phyloP scores from a whole-genome alignment of 1,140 invertebrate species.

The Cherax destructor region DNA sequence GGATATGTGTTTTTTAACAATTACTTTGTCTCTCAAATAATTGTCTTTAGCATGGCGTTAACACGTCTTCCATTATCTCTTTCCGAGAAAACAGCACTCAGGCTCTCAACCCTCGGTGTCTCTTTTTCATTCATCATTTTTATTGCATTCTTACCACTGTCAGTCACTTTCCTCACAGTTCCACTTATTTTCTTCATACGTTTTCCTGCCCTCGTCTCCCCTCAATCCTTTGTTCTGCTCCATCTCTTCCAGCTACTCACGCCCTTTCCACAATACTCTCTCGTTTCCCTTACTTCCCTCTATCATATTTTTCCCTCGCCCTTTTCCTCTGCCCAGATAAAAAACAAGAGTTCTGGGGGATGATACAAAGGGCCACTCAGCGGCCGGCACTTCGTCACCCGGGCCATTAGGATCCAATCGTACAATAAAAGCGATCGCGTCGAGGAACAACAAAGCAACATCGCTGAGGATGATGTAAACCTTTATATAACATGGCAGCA shows the following conservation, averaged over 20 bases:
- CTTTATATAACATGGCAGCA: neutral
- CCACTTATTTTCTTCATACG: neutral
- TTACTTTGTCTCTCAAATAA: too few relatives aligned
- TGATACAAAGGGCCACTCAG: constrained; percentile 36
- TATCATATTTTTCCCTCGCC: neutral
- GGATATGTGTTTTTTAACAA: too few relatives aligned
- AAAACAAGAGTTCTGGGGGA: neutral
- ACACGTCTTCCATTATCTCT: neutral
- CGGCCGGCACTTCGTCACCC: constrained; percentile 25
- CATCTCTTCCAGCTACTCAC: neutral
- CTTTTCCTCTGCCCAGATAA: neutral
- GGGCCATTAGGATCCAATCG: constrained; percentile 56
- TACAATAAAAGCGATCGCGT: constrained; percentile 54
- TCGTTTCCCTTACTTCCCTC: neutral
- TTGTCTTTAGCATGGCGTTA: too few relatives aligned
- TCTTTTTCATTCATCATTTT: neutral
- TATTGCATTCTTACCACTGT: neutral
- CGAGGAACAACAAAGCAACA: constrained; percentile 44
- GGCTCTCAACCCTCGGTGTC: neutral
- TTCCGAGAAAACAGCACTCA: neutral
- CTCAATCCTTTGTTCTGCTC: neutral
- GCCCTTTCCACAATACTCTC: neutral
- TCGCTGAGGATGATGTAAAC: constrained; percentile 27
- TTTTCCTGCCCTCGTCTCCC: neutral
- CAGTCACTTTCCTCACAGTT: neutral